Percentiles rank a stretch among this genome's conserved stretches.
Evolutionary conservation across 2,113 vertebrate species (phyloP).

Genomic region (Grammomys surdaster): DNA sequence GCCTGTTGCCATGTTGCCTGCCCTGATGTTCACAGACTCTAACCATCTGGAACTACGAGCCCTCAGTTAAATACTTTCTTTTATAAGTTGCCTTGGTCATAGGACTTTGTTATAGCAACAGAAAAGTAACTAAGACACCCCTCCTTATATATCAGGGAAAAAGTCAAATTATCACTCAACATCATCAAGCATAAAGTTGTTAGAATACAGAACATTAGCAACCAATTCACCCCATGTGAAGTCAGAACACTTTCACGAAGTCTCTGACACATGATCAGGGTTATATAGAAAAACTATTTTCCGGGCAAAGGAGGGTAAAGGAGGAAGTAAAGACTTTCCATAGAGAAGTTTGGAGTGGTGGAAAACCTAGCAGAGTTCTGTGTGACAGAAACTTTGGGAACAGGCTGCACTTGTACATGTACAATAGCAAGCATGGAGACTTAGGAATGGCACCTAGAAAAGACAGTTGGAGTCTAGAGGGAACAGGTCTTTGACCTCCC

Average conservation of each 20-base stretch:
- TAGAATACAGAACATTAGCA: neutral
- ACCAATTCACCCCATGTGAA: neutral
- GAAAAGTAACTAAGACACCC: neutral
- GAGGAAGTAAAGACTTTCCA: constrained; percentile 5
- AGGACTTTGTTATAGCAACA: neutral
- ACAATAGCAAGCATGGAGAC: neutral
- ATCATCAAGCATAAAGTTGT: neutral
- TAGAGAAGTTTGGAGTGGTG: neutral
- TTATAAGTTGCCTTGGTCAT: neutral
- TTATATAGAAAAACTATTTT: neutral
- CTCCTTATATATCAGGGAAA: neutral
- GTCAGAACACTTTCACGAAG: neutral
- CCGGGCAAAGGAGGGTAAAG: neutral
- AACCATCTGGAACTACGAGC: neutral
- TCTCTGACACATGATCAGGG: neutral
- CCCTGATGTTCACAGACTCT: neutral
- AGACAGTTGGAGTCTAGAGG: neutral
- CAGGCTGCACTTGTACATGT: neutral
- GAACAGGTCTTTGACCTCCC: neutral
- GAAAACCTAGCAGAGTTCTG: neutral
- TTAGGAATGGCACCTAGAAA: neutral
- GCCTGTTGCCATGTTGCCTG: neutral
- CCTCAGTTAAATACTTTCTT: neutral
- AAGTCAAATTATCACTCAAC: neutral
- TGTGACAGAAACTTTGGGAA: neutral